Conservation (phyloP, 2,888 invertebrate genomes). For the Torymus aiolomorphi region DNA sequence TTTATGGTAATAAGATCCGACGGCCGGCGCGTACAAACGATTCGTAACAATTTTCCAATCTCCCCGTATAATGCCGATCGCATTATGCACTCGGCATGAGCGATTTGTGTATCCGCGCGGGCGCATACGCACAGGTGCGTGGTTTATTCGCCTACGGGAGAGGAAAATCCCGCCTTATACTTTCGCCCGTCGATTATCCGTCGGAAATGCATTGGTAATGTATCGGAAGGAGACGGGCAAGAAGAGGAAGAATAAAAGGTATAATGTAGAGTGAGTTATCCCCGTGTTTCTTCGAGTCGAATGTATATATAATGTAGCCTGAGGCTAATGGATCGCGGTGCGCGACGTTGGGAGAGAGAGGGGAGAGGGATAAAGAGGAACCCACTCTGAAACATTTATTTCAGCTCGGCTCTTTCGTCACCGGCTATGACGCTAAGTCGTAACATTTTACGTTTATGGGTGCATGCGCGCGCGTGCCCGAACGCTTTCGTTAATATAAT, state of each 20-base stretch:
- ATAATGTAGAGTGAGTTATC: not conserved
- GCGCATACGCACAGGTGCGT: not conserved
- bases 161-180: conserved; percentile 8
- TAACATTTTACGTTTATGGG: not conserved
- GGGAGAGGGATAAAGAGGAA: not conserved
- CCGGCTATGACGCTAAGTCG: not conserved
- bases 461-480: no score
- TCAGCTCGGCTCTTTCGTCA: not conserved
- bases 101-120: conserved; percentile 9
- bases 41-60: conserved; percentile 36
- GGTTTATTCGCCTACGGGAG: not conserved
- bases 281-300: not conserved
- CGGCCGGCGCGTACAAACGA: not conserved
- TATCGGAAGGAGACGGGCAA: not conserved
- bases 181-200: conserved; percentile 26
- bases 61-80: conserved; percentile 25
- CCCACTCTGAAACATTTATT: conserved; percentile 27
- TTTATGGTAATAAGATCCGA: conserved; percentile 27
- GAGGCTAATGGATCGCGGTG: conserved; percentile 24
- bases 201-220: conserved; percentile 27
- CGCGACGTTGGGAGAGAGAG: not conserved
- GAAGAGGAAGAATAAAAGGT: conserved; percentile 7
- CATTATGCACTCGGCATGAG: conserved; percentile 33
- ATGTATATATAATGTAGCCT: conserved; percentile 7
- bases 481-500: no score